These are phyloP conservation scores for Prietella phreatophila DNA, from an alignment of 2,113 vertebrate species.

Conservation along the genomic window DNA sequence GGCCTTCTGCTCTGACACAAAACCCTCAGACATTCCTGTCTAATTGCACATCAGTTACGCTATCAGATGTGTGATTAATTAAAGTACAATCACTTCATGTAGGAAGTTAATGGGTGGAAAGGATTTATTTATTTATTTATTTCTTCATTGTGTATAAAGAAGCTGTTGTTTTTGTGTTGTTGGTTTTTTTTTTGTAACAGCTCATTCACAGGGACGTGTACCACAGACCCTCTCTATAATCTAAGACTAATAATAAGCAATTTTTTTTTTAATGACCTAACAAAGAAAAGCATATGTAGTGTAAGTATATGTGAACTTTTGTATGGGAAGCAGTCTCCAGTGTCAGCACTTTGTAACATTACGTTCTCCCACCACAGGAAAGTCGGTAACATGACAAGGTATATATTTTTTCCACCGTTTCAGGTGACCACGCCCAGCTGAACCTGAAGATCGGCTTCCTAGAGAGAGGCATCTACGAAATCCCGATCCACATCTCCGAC, in stretches of 20 bases:
- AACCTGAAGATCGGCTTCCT: conserved; percentile 88
- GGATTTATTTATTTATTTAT: background rate
- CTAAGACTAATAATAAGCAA: background rate
- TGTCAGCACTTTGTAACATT: background rate
- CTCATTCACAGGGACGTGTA: background rate
- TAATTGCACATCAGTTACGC: conserved; percentile 1
- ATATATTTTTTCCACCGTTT: background rate
- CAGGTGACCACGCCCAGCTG: conserved; percentile 91
- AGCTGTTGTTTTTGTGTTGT: too few relatives aligned
- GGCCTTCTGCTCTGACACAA: background rate
- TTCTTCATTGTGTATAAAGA: background rate
- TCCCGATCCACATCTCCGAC: conserved; percentile 94
- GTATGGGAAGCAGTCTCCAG: too few relatives aligned
- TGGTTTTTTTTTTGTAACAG: background rate
- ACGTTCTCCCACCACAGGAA: too few relatives aligned
- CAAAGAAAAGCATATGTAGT: background rate
- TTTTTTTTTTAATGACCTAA: too few relatives aligned
- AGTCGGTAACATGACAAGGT: too few relatives aligned
- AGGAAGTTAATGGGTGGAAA: background rate
- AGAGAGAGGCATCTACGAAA: conserved; percentile 89
- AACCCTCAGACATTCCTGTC: background rate
- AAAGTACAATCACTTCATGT: background rate
- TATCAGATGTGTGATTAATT: background rate
- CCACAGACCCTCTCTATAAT: background rate
- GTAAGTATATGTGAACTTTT: too few relatives aligned